These are phyloP conservation scores for Capreolus pygargus DNA, from an alignment of 2,113 vertebrate genomes.

Conservation along the genomic window DNA sequence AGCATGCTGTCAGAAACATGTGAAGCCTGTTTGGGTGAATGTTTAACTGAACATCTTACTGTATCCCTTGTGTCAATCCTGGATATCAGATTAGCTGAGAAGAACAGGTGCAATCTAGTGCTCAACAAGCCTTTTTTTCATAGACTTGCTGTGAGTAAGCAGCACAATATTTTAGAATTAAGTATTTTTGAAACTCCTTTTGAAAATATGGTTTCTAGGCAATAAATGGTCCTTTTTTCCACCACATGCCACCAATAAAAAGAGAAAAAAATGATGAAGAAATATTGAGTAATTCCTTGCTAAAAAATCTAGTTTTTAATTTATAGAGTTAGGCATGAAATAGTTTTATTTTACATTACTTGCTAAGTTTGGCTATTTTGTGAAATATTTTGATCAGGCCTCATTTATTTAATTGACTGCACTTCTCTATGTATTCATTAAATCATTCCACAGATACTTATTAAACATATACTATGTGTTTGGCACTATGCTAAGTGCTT, in stretches of 20 bases:
- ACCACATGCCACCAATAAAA: not conserved
- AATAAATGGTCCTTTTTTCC: not conserved
- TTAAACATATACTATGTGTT: not conserved
- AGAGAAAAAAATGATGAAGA: not conserved
- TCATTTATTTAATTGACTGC: not conserved
- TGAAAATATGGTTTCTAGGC: not conserved
- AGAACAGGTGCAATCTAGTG: accelerated
- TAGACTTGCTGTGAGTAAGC: not conserved
- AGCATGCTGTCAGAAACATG: not conserved
- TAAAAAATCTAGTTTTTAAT: not conserved
- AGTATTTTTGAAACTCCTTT: not conserved
- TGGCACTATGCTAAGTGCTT: not conserved
- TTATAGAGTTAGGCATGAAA: not conserved
- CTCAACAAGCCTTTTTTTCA: not conserved
- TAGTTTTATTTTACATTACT: not conserved
- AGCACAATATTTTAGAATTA: not conserved
- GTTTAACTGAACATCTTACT: not conserved
- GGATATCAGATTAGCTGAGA: not conserved
- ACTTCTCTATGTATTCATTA: not conserved
- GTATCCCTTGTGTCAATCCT: accelerated
- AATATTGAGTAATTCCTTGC: not conserved
- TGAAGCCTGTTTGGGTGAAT: accelerated
- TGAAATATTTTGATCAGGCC: not conserved
- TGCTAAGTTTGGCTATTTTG: not conserved
- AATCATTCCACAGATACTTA: not conserved